Percentiles rank a stretch among this genome's conserved stretches.
phyloP scores from a whole-genome alignment of 2,113 vertebrate species.

The Pycnonotus jocosus region DNA sequence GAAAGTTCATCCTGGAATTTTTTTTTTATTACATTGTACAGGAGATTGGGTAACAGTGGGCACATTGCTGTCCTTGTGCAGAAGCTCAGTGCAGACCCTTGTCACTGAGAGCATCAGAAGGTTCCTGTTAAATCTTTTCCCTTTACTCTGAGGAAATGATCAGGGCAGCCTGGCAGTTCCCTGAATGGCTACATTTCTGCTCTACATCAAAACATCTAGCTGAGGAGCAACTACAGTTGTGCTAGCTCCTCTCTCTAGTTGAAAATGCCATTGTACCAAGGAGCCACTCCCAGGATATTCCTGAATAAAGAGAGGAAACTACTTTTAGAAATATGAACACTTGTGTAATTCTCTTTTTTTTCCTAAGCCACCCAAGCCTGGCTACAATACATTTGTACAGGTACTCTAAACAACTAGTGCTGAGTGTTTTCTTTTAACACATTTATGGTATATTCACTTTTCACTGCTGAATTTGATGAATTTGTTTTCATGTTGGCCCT shows the following conservation, averaged over 20 bases:
- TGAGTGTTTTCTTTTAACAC: neutral
- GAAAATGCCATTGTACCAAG: neutral
- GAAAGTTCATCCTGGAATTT: neutral
- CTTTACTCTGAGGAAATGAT: neutral
- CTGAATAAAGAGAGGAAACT: conserved; percentile 38
- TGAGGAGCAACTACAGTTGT: neutral
- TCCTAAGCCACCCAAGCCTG: neutral
- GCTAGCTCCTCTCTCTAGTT: neutral
- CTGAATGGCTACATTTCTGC: neutral
- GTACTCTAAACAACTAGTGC: neutral
- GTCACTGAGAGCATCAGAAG: neutral
- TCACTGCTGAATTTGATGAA: neutral
- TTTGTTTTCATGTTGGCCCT: neutral
- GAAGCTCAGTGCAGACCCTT: neutral
- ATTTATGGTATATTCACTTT: neutral
- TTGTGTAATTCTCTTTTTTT: neutral
- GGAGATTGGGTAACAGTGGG: neutral
- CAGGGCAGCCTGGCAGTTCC: neutral
- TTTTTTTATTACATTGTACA: neutral
- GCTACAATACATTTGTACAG: neutral
- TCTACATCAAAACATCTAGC: neutral
- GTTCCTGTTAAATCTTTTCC: neutral
- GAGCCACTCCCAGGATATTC: conserved; percentile 16
- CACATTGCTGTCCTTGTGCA: neutral
- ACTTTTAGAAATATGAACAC: neutral